Evolutionary conservation across 2,113 vertebrate genomes (phyloP).

Genomic region (Heteronetta atricapilla): DNA sequence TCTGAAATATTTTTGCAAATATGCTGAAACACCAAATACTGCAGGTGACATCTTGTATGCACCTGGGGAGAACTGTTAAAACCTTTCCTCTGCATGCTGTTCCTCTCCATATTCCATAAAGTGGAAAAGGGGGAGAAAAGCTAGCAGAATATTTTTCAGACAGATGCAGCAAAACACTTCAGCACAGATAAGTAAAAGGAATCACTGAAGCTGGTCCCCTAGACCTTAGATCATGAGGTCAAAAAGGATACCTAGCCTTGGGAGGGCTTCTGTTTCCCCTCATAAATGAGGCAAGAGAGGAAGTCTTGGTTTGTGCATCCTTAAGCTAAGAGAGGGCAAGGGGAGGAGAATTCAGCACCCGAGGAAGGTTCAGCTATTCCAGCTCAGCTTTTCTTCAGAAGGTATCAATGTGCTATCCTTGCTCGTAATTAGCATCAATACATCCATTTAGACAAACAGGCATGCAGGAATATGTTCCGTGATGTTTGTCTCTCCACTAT

Average conservation of each 20-base stretch:
- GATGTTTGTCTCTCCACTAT: background rate
- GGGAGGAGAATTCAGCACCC: background rate
- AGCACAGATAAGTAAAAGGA: background rate
- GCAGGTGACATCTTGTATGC: background rate
- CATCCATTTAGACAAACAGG: background rate
- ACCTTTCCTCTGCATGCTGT: fast-evolving
- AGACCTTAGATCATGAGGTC: background rate
- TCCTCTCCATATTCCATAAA: background rate
- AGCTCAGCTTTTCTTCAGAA: background rate
- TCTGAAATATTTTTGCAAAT: background rate
- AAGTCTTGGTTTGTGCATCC: background rate
- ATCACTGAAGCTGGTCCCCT: background rate
- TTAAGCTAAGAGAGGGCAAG: background rate
- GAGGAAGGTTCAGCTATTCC: background rate
- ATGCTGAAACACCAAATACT: background rate
- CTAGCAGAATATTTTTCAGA: background rate
- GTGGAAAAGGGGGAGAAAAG: background rate
- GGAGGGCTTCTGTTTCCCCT: background rate
- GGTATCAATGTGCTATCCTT: too few relatives aligned
- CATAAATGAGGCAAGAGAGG: background rate
- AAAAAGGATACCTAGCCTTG: background rate
- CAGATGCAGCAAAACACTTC: background rate
- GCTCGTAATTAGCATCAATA: background rate
- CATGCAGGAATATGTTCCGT: background rate
- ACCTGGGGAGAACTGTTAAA: background rate